These are phyloP conservation scores for Rhinoraja longicauda DNA, from an alignment of 2,797 vertebrate genomes.

Conservation along the genomic window DNA sequence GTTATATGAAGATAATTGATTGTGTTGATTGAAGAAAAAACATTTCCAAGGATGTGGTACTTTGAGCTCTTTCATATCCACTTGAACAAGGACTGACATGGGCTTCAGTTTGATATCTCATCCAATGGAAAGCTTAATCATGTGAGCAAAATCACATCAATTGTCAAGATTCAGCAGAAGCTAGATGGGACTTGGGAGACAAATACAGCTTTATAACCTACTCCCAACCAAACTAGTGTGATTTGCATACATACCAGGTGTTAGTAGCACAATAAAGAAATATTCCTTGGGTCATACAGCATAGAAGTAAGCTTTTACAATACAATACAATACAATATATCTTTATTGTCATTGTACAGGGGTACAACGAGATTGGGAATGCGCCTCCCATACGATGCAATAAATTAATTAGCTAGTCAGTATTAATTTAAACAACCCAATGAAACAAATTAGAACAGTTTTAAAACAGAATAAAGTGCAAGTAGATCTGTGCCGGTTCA, in stretches of 20 bases:
- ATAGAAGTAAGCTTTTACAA: too few species aligned
- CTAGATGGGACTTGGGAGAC: neutral
- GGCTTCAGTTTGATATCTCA: neutral
- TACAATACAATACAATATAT: too few species aligned
- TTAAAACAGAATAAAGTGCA: too few species aligned
- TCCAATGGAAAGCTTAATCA: neutral
- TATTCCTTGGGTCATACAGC: neutral
- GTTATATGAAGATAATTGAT: neutral
- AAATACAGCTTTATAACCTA: neutral
- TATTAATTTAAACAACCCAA: too few species aligned
- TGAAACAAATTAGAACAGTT: too few species aligned
- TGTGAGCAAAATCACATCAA: neutral
- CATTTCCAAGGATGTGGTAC: neutral
- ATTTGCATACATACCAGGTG: neutral
- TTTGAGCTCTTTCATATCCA: neutral
- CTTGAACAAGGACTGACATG: neutral
- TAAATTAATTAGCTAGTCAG: too few species aligned
- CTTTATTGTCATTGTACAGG: too few species aligned
- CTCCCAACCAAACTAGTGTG: neutral
- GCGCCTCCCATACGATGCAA: too few species aligned
- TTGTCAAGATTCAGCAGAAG: neutral
- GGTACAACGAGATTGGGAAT: too few species aligned
- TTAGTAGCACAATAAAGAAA: neutral
- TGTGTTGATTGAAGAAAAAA: neutral
- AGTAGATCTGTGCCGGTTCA: too few species aligned